phyloP scores from a whole-genome alignment of 2,888 invertebrate species.

The Muscina levida region DNA sequence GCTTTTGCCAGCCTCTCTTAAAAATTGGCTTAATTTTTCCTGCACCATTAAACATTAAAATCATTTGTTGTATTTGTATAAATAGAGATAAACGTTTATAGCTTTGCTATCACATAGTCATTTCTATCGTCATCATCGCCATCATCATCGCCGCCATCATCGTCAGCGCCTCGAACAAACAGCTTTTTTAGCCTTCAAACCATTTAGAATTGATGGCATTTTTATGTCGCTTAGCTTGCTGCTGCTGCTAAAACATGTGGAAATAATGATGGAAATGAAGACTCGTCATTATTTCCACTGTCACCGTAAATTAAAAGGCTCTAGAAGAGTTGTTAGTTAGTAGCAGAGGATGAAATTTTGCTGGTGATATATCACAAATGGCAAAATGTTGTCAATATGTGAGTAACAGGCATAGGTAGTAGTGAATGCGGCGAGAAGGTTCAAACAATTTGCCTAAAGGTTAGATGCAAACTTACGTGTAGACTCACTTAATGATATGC shows the following conservation, averaged over 20 bases:
- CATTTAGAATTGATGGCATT: background rate
- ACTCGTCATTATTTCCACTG: background rate
- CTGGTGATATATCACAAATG: background rate
- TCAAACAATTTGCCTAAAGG: too few relatives aligned
- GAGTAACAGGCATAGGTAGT: too few relatives aligned
- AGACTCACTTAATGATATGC: background rate
- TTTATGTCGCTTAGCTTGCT: too few relatives aligned
- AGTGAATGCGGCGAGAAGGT: too few relatives aligned
- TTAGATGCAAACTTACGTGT: too few relatives aligned
- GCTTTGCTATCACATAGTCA: too few relatives aligned
- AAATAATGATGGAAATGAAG: background rate
- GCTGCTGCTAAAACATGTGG: background rate
- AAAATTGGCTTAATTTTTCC: too few relatives aligned
- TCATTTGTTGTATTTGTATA: constrained; percentile 8
- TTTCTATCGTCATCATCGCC: background rate
- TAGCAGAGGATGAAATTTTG: background rate
- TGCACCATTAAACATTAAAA: constrained; percentile 1
- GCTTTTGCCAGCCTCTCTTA: too few relatives aligned
- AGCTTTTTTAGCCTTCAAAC: background rate
- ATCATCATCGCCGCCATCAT: background rate
- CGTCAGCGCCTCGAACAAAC: too few relatives aligned
- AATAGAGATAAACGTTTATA: background rate
- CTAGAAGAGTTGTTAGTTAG: constrained; percentile 18
- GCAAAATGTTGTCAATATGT: background rate
- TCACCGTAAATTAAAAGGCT: constrained; percentile 1